Percentiles rank a stretch among this genome's conserved stretches.
Conservation (phyloP, 2,797 vertebrate species). For the Furcifer pardalis region DNA sequence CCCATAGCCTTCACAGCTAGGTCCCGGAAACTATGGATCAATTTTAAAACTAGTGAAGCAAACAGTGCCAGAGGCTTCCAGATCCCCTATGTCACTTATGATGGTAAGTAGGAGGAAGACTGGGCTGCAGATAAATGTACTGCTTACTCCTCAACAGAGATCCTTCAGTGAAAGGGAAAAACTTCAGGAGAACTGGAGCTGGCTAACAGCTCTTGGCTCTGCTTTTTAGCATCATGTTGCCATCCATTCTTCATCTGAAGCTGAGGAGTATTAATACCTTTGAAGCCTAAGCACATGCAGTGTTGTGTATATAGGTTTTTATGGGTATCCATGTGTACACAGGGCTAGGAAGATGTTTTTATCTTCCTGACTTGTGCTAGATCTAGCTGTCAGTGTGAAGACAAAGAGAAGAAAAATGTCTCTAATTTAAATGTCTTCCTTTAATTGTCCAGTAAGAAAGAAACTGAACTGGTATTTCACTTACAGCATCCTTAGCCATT, state of each 20-base stretch:
- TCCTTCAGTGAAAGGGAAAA: neutral
- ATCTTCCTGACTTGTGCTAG: neutral
- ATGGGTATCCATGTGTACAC: neutral
- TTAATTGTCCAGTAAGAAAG: neutral
- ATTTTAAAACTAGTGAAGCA: constrained; percentile 96
- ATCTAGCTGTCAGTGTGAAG: neutral
- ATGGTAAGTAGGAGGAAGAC: constrained; percentile 79
- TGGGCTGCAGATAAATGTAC: neutral
- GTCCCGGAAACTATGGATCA: constrained; percentile 96
- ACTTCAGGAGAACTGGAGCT: neutral
- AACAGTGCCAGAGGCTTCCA: constrained; percentile 97
- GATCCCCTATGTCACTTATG: constrained; percentile 97
- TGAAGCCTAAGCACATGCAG: neutral
- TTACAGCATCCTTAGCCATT: neutral
- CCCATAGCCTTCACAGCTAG: constrained; percentile 97
- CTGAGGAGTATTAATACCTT: neutral
- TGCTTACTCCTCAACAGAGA: neutral
- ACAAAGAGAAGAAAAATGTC: neutral
- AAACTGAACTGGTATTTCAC: too few relatives aligned
- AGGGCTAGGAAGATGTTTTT: neutral
- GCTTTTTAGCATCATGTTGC: neutral
- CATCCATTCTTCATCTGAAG: neutral
- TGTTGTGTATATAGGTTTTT: neutral
- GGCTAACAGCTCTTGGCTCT: neutral
- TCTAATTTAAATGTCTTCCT: neutral